These are phyloP conservation scores for Coranthus polyacanthus DNA, from an alignment of 2,797 vertebrate species.

Conservation along the genomic window DNA sequence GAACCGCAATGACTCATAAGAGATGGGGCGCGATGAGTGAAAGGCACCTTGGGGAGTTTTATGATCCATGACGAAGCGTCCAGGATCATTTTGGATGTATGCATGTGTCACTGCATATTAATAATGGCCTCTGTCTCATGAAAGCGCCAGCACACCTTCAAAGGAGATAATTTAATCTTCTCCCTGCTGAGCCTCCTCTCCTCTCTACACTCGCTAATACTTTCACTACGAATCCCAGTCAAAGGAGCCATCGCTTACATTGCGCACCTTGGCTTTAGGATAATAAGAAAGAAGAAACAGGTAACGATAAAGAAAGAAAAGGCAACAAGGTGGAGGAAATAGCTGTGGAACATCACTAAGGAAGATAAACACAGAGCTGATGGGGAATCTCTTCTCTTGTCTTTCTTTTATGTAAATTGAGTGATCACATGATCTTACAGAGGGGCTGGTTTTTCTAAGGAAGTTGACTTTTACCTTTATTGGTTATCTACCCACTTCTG, in stretches of 20 bases:
- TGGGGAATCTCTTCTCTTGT: conserved; percentile 48
- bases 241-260: conserved; percentile 66
- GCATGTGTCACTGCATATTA: conserved; percentile 86
- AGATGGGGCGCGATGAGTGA: conserved; percentile 69
- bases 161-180: conserved; percentile 83
- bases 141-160: conserved; percentile 77
- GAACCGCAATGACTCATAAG: conserved; percentile 76
- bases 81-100: conserved; percentile 83
- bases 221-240: conserved; percentile 66
- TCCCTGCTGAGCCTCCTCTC: conserved; percentile 69
- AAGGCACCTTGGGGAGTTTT: conserved; percentile 88
- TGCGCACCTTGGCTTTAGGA: conserved; percentile 65
- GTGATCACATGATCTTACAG: conserved; percentile 35
- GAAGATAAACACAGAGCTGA: conserved; percentile 64
- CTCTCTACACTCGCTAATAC: conserved; percentile 62
- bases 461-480: conserved; percentile 51
- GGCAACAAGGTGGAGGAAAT: conserved; percentile 55
- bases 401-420: conserved; percentile 56
- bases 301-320: conserved; percentile 65
- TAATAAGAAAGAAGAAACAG: conserved; percentile 61
- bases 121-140: conserved; percentile 82
- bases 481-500: conserved; percentile 31
- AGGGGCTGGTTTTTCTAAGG: conserved; percentile 25
- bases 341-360: conserved; percentile 52
- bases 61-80: conserved; percentile 85